Conservation (phyloP, 2,888 invertebrate genomes). For the Rutpela maculata region DNA sequence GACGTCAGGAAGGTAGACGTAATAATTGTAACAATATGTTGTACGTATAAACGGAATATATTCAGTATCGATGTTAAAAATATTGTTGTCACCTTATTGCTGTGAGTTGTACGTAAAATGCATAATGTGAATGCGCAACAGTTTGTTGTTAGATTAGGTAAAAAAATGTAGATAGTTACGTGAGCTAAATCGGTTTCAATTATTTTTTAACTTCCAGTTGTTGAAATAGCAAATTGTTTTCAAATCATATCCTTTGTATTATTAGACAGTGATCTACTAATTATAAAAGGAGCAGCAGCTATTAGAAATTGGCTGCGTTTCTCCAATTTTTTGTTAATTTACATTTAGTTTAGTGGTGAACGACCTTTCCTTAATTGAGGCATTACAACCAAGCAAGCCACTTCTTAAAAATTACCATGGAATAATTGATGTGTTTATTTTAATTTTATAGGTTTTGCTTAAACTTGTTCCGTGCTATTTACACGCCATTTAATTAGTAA, state of each 20-base stretch:
- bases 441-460: constrained; percentile 37
- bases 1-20: neutral
- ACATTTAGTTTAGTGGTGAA: constrained; percentile 35
- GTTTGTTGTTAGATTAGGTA: neutral
- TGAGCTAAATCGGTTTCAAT: constrained; percentile 2
- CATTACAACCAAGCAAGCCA: constrained; percentile 36
- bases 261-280: constrained; percentile 19
- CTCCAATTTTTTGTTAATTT: constrained; percentile 37
- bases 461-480: constrained; percentile 46
- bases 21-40: neutral
- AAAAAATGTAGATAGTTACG: constrained; percentile 9
- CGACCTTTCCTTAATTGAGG: constrained; percentile 39
- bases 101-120: neutral
- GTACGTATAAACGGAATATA: no score
- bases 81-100: neutral
- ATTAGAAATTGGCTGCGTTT: constrained; percentile 39
- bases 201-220: constrained; percentile 13
- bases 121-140: constrained; percentile 4
- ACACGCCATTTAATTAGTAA: constrained; percentile 40
- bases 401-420: constrained; percentile 39
- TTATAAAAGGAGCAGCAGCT: constrained; percentile 25
- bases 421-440: constrained; percentile 41
- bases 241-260: constrained; percentile 11
- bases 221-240: constrained; percentile 19
- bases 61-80: no score